phyloP scores from a whole-genome alignment of 1,140 invertebrate species.

The Macrobrachium nipponense region DNA sequence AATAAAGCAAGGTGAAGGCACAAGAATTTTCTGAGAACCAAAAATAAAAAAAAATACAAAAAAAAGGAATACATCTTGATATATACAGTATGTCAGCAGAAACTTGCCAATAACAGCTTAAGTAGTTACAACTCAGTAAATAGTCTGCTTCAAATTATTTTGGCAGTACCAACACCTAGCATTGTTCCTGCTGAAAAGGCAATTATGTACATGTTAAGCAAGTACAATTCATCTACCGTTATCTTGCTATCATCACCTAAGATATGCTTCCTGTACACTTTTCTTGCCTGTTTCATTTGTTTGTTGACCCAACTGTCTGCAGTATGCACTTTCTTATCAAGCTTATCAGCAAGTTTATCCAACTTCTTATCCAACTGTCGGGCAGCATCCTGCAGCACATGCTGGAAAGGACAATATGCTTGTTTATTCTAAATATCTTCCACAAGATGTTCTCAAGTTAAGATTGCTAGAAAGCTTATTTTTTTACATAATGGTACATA shows the following conservation, averaged over 20 bases:
- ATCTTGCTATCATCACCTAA: conserved; percentile 33
- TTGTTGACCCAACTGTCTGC: conserved; percentile 37
- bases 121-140: too few relatives aligned
- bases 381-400: conserved; percentile 9
- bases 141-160: conserved; percentile 1
- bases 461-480: too few relatives aligned
- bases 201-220: conserved; percentile 54
- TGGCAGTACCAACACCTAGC: conserved; percentile 51
- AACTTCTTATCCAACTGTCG: conserved; percentile 37
- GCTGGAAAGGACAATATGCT: not conserved
- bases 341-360: conserved; percentile 43
- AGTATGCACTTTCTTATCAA: conserved; percentile 31
- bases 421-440: too few relatives aligned
- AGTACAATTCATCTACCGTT: conserved; percentile 51
- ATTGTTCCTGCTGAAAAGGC: conserved; percentile 54
- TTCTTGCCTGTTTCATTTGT: conserved; percentile 5
- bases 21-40: too few relatives aligned
- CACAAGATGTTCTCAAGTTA: too few relatives aligned
- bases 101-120: not conserved
- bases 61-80: too few relatives aligned
- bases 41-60: too few relatives aligned
- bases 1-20: too few relatives aligned
- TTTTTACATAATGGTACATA: too few relatives aligned
- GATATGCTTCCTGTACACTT: conserved; percentile 36
- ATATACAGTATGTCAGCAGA: not conserved